phyloP scores from a whole-genome alignment of 1,140 invertebrate genomes.

The Panagrolaimus sp. region DNA sequence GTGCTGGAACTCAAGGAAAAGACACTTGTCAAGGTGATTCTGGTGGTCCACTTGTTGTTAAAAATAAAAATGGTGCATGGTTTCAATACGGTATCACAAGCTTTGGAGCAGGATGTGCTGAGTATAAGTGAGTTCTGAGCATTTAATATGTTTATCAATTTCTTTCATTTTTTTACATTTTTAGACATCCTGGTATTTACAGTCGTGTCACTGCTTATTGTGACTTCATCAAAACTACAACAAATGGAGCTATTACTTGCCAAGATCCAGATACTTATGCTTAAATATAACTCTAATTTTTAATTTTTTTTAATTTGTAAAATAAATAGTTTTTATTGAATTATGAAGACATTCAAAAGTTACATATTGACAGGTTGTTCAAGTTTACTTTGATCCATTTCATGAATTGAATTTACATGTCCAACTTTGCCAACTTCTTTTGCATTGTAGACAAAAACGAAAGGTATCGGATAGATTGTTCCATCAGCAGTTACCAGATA shows the following conservation, averaged over 20 bases:
- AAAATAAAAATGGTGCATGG: constrained; percentile 12
- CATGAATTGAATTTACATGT: no score
- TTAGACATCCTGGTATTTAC: constrained; percentile 40
- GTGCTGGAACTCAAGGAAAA: background rate
- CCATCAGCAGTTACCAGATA: no score
- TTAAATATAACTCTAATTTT: background rate
- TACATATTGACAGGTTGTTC: no score
- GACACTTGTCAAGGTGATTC: constrained; percentile 17
- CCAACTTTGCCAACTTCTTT: no score
- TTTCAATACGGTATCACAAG: constrained; percentile 17
- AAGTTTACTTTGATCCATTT: no score
- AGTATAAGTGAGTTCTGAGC: background rate
- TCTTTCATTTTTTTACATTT: no score
- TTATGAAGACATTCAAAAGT: no score
- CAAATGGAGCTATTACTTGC: constrained; percentile 6
- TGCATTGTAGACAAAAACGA: no score
- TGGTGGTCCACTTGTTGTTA: constrained; percentile 21
- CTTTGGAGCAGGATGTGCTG: constrained; percentile 5
- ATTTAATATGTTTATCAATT: no score
- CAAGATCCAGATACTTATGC: background rate
- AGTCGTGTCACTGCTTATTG: constrained; percentile 3
- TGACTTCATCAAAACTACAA: constrained; percentile 63
- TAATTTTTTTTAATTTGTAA: no score
- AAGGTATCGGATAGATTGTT: no score
- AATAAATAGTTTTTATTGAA: no score